A percentile compares a stretch with the other conserved stretches of the same genome.
Conservation (phyloP, 2,888 invertebrate species). For the Torymus texanus region DNA sequence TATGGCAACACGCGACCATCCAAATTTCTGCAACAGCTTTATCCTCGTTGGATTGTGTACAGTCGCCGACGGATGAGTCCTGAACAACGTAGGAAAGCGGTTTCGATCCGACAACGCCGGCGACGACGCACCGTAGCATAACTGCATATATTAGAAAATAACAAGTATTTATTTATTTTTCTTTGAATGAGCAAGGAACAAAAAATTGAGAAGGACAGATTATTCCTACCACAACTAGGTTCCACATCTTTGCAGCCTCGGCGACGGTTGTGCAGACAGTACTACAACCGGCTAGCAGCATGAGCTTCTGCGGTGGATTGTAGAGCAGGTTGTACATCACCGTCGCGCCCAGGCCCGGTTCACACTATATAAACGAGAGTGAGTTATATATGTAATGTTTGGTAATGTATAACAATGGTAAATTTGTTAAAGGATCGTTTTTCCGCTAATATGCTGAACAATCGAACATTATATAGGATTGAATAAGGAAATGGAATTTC, state of each 20-base stretch:
- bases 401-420: neutral
- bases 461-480: too few species aligned
- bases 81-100: constrained; percentile 97
- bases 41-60: constrained; percentile 99
- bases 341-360: constrained; percentile 97
- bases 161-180: neutral
- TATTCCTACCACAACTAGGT: constrained; percentile 95
- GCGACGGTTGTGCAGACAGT: constrained; percentile 99
- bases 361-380: constrained; percentile 89
- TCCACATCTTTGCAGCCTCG: constrained; percentile 99
- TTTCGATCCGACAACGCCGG: constrained; percentile 98
- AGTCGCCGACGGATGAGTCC: constrained; percentile 99
- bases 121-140: constrained; percentile 99
- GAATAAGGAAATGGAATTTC: too few species aligned
- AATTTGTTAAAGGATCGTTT: too few species aligned
- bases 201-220: neutral
- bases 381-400: constrained; percentile 17
- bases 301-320: constrained; percentile 94
- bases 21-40: constrained; percentile 96
- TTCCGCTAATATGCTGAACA: too few species aligned
- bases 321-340: constrained; percentile 99
- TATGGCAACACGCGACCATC: constrained; percentile 98
- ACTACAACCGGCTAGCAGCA: constrained; percentile 96
- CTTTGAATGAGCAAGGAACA: neutral
- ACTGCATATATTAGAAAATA: constrained; percentile 77